phyloP scores from a whole-genome alignment of 2,113 vertebrate genomes.

The Gallinago media region DNA sequence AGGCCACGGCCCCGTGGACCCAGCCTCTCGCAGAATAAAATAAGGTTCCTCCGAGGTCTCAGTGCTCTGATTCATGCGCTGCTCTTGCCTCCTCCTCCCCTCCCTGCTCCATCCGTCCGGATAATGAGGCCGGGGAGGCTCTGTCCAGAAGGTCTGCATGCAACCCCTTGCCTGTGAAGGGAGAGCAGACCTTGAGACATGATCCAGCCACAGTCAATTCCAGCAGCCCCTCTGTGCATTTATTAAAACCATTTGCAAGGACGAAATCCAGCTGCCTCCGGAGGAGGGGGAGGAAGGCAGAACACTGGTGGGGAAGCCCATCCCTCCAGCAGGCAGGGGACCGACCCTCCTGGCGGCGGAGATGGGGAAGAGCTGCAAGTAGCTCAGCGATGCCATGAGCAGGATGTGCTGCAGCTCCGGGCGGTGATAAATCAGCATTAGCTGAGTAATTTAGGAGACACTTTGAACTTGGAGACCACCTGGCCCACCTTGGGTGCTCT shows the following conservation, averaged over 20 bases:
- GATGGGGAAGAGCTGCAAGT: not conserved
- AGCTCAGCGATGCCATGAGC: accelerated
- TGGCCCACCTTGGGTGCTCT: not conserved
- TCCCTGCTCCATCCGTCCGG: not conserved
- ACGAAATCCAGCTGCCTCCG: not conserved
- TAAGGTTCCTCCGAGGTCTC: not conserved
- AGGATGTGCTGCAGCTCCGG: not conserved
- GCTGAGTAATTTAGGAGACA: not conserved
- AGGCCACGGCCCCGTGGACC: accelerated
- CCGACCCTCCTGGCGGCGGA: not conserved
- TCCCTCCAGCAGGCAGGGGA: accelerated
- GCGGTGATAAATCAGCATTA: not conserved
- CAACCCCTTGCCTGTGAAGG: not conserved
- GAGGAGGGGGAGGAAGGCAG: not conserved
- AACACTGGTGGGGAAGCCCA: accelerated
- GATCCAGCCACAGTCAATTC: not conserved
- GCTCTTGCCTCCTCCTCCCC: not conserved
- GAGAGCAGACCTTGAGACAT: not conserved
- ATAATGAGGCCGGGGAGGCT: not conserved
- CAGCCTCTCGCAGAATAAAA: not conserved
- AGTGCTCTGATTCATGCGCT: not conserved
- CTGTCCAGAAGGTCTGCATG: not conserved
- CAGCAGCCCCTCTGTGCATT: not conserved
- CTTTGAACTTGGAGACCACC: not conserved
- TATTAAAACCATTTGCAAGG: not conserved